Conservation (phyloP, 2,113 vertebrate species). For the Ia io region DNA sequence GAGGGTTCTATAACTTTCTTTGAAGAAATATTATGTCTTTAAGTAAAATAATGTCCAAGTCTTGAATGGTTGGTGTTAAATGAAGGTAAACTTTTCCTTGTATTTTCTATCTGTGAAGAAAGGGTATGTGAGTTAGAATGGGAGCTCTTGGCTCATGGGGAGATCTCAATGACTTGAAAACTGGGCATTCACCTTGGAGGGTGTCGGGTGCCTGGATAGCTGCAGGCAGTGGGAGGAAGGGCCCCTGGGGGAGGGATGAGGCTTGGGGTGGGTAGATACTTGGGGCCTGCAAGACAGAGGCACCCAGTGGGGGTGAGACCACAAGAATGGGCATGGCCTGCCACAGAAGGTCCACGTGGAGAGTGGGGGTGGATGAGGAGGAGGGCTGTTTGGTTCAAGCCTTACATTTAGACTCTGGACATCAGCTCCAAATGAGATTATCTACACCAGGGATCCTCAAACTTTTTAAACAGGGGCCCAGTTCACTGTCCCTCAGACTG, state of each 20-base stretch:
- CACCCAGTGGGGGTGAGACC: background rate
- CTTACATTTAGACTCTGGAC: background rate
- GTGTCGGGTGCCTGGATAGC: background rate
- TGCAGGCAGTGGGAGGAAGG: background rate
- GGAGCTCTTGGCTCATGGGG: background rate
- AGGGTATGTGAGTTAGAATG: background rate
- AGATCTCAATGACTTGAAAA: background rate
- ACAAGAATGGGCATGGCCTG: background rate
- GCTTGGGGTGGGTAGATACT: background rate
- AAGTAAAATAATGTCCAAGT: background rate
- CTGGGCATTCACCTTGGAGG: background rate
- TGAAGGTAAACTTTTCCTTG: background rate
- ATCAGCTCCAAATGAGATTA: background rate
- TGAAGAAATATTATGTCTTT: background rate
- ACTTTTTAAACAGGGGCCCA: no score
- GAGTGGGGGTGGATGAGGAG: background rate
- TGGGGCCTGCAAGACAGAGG: background rate
- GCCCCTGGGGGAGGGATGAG: background rate
- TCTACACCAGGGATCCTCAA: background rate
- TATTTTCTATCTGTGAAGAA: background rate
- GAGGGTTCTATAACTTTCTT: background rate
- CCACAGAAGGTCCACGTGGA: background rate
- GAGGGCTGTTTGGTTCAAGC: background rate
- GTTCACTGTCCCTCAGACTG: no score
- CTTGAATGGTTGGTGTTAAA: background rate